Evolutionary conservation across 2,797 vertebrate genomes (phyloP).

Genomic region (Podargus strigoides): DNA sequence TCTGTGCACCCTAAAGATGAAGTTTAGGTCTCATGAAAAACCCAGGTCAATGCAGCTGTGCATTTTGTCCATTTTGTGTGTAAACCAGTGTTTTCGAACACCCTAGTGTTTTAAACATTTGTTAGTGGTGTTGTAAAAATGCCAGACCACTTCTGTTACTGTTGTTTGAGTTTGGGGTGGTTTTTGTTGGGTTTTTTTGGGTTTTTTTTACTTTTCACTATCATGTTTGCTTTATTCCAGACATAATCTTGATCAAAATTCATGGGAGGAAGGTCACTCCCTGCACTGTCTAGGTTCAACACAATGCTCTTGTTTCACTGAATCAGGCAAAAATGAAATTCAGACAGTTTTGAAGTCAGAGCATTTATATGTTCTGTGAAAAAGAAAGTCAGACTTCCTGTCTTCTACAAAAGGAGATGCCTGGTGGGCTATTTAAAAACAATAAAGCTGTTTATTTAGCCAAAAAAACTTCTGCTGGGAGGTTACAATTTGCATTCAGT

Average conservation of each 20-base stretch:
- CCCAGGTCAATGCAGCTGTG: neutral
- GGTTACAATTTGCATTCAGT: neutral
- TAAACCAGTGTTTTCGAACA: neutral
- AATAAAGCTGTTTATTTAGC: neutral
- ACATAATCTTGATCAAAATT: neutral
- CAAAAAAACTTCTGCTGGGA: neutral
- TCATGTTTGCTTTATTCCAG: neutral
- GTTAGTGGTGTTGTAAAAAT: neutral
- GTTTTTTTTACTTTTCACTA: neutral
- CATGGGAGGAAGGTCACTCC: neutral
- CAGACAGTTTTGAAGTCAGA: neutral
- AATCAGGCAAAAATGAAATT: neutral
- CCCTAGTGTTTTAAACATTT: neutral
- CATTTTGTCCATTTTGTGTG: neutral
- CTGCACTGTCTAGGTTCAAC: neutral
- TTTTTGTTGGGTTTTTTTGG: too few relatives aligned
- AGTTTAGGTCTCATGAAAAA: neutral
- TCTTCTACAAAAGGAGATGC: neutral
- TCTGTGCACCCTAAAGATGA: too few relatives aligned
- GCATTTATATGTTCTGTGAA: neutral
- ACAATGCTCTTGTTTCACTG: neutral
- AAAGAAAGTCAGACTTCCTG: neutral
- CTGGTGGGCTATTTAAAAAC: rapidly evolving
- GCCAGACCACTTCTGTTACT: neutral
- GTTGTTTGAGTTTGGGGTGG: too few relatives aligned